Base-by-base conservation (phyloP, 2,113 vertebrate species). In the Protobothrops mucrosquamatus region DNA sequence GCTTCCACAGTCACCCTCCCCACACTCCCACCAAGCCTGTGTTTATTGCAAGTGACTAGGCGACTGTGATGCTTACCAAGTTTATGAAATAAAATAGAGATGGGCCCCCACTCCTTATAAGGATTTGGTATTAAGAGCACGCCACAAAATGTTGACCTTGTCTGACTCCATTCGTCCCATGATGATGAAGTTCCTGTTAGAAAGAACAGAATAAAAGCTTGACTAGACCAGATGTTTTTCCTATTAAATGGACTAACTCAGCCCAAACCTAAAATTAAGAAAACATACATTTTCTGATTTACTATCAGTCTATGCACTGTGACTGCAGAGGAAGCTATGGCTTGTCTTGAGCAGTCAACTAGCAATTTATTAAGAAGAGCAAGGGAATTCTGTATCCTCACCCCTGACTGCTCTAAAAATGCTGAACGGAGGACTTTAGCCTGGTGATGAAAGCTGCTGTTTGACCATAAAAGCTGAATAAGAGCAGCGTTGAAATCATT, bases 141-240 rank as follows among this genome's bases (percentile, higher is more conserved):
- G 55, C 74, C 34, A 24, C 89, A 64, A 96, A 91, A 97, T 96
- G 94, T 95, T 95, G 96, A 96, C 94, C 96, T 96, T 97, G 95
- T 95, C 95, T 97, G 97, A 96, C 97, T 98, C 95, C 94, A 3
- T 91, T 61, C 57, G 95, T 98, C 97, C 97, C 97, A 96, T 94
- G 97, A 95, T 85, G 94, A 96, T 96, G 94, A 96, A 93, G 90
- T 95, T 97, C 96, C 96, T 97, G 97, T 93, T 96, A 95, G 92
- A 97, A 94, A 97, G 95, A 97, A 96, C 96, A 97, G 96, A 97
- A 96, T 96, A 97, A 96, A 97, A 97, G 95, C 94, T 97, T 96
- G 97, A 96, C 95, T 81, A 96, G 94, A 95, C 97, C 97, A 98
- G 97, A 96, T 98, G 98, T 97, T 98, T 98, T 98, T 97, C 91